Evolutionary conservation across 2,888 invertebrate species (phyloP).

Genomic region (Sisyra terminalis): DNA sequence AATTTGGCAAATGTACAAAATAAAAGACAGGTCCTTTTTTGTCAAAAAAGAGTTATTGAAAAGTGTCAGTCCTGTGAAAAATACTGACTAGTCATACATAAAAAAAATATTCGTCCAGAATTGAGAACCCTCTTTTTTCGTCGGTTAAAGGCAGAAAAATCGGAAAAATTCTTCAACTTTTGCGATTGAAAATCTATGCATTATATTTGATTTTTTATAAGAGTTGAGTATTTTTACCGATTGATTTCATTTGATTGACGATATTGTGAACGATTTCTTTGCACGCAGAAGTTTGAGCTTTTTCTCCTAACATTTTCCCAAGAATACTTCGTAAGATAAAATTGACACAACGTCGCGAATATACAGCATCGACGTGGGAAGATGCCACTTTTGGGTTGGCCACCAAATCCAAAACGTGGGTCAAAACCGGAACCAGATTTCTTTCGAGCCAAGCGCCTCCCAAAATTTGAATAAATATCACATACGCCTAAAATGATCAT

Average conservation of each 20-base stretch:
- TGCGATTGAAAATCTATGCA: too few species aligned
- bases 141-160: too few species aligned
- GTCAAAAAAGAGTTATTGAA: too few species aligned
- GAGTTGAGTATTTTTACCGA: too few species aligned
- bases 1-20: too few species aligned
- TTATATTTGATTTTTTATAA: too few species aligned
- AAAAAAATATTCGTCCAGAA: too few species aligned
- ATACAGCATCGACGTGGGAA: slow-evolving; percentile 94
- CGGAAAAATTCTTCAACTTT: too few species aligned
- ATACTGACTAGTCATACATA: too few species aligned
- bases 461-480: slow-evolving; percentile 84
- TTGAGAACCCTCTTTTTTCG: too few species aligned
- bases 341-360: slow-evolving; percentile 92
- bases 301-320: slow-evolving; percentile 90
- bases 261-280: slow-evolving; percentile 87
- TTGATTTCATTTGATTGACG: slow-evolving; percentile 87
- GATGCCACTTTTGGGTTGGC: slow-evolving; percentile 91
- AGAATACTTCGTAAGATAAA: slow-evolving; percentile 85
- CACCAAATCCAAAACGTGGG: slow-evolving; percentile 81
- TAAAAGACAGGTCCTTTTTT: too few species aligned
- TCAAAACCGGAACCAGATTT: slow-evolving; percentile 70
- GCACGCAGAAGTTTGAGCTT: slow-evolving; percentile 89
- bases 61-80: too few species aligned
- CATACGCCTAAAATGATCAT: slow-evolving; percentile 62
- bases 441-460: slow-evolving; percentile 92